Conservation (phyloP, 2,113 vertebrate genomes). For the Holacanthus passer region DNA sequence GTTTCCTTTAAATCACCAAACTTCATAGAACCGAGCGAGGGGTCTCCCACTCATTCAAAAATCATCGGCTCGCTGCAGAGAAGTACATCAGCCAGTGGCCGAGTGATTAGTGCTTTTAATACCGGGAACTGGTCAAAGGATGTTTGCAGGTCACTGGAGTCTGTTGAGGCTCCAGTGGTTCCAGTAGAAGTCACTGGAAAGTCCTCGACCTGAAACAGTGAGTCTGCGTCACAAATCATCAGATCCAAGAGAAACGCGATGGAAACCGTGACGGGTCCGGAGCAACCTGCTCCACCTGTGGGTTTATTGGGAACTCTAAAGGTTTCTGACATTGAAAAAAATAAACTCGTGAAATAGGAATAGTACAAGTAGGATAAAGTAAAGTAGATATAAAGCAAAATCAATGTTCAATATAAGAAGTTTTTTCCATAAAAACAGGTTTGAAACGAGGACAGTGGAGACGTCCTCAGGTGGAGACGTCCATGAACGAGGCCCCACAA, state of each 20-base stretch:
- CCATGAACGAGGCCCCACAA: too few species aligned
- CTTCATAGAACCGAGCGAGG: conserved; percentile 77
- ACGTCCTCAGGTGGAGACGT: too few species aligned
- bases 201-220: too few species aligned
- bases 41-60: conserved; percentile 63
- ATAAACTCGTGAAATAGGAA: too few species aligned
- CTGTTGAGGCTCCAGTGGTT: not conserved
- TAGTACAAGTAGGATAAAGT: too few species aligned
- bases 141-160: not conserved
- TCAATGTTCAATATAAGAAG: too few species aligned
- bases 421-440: too few species aligned
- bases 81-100: not conserved
- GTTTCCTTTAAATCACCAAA: conserved; percentile 81
- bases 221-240: conserved; percentile 25
- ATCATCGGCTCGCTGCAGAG: not conserved
- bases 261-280: conserved; percentile 6
- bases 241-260: conserved; percentile 20
- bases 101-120: not conserved
- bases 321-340: too few species aligned
- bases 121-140: not conserved
- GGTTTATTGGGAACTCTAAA: not conserved
- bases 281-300: not conserved
- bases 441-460: too few species aligned
- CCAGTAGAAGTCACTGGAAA: not conserved
- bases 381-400: too few species aligned